Conservation (phyloP, 2,797 vertebrate genomes). For the Thamnophis elegans region DNA sequence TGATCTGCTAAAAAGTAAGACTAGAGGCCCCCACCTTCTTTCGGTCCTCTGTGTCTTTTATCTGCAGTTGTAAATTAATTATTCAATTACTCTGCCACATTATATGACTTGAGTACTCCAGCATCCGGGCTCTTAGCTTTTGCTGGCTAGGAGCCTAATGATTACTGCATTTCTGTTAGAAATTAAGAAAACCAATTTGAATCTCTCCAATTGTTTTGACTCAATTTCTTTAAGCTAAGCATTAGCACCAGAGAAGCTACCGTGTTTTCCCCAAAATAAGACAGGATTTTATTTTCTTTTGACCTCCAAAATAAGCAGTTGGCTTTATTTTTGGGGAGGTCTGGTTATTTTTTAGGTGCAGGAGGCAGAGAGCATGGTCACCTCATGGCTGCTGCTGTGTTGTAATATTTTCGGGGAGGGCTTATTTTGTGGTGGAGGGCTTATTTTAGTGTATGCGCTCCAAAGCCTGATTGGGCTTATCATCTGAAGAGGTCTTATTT, state of each 20-base stretch:
- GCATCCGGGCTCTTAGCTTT: background rate
- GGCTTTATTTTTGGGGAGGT: too few species aligned
- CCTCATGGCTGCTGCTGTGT: too few species aligned
- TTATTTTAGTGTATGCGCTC: too few species aligned
- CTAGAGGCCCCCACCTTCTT: background rate
- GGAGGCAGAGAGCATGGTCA: too few species aligned
- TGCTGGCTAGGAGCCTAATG: background rate
- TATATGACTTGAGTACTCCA: background rate
- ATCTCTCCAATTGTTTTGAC: background rate
- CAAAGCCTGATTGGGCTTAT: too few species aligned
- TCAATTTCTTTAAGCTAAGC: background rate
- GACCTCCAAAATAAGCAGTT: too few species aligned
- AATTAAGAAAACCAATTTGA: background rate
- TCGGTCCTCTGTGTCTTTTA: background rate
- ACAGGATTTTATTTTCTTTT: too few species aligned
- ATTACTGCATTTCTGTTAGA: background rate
- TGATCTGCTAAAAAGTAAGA: background rate
- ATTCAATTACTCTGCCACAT: background rate
- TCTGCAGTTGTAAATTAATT: background rate
- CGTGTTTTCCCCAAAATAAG: too few species aligned
- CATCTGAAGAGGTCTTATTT: too few species aligned
- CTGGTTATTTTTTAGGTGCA: too few species aligned
- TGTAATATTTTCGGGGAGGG: too few species aligned
- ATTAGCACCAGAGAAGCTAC: background rate
- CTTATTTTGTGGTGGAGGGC: too few species aligned